These are phyloP conservation scores for Encarsia formosa DNA, from an alignment of 2,888 invertebrate genomes.

Conservation along the genomic window DNA sequence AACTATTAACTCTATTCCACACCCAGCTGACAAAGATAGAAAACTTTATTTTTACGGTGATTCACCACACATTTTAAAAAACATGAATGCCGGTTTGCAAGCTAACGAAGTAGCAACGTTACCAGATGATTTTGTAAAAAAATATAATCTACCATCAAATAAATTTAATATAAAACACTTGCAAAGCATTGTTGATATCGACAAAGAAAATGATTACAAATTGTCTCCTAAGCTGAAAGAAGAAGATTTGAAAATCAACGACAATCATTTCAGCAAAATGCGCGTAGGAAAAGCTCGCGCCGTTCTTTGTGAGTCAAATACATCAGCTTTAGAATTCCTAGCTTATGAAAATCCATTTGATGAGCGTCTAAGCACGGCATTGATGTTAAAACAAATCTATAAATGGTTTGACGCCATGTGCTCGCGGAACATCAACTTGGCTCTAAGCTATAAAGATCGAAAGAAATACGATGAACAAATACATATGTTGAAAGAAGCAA, in stretches of 20 bases:
- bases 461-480: conserved; percentile 2
- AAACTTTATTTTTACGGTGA: conserved; percentile 19
- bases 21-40: conserved; percentile 25
- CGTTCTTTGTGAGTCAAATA: neutral
- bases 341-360: neutral
- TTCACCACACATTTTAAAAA: conserved; percentile 20
- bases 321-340: conserved; percentile 5
- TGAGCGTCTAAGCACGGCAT: neutral
- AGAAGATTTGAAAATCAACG: conserved; percentile 1
- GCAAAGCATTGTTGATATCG: conserved; percentile 3
- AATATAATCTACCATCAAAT: conserved; percentile 13
- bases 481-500: conserved; percentile 21
- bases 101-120: conserved; percentile 9
- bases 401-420: conserved; percentile 3
- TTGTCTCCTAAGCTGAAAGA: conserved; percentile 17
- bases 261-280: conserved; percentile 21
- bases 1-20: conserved; percentile 17
- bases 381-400: neutral
- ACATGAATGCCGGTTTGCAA: conserved; percentile 12
- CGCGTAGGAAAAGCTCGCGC: conserved; percentile 8
- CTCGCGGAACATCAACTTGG: neutral
- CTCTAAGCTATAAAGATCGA: neutral
- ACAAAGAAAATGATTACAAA: conserved; percentile 17
- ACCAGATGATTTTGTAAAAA: conserved; percentile 2
- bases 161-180: conserved; percentile 4